phyloP scores from a whole-genome alignment of 2,797 vertebrate species.

The Acipenser oxyrinchus region DNA sequence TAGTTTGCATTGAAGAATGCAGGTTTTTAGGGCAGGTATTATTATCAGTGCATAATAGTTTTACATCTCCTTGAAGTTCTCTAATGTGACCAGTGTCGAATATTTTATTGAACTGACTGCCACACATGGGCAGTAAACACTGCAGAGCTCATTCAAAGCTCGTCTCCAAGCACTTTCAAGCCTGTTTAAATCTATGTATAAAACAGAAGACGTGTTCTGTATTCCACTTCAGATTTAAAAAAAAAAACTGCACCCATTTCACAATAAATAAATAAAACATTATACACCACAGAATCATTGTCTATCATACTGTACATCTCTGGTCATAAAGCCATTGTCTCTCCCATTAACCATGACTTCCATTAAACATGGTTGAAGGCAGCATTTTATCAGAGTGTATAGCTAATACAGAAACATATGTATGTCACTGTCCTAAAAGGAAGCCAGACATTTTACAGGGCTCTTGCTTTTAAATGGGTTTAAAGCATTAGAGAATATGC shows the following conservation, averaged over 20 bases:
- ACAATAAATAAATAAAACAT: constrained; percentile 11
- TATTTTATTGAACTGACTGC: too few species aligned
- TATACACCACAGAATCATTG: constrained; percentile 23
- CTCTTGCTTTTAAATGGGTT: too few species aligned
- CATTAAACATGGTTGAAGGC: constrained; percentile 25
- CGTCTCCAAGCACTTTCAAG: constrained; percentile 29
- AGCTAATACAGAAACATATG: background rate
- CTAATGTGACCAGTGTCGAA: too few species aligned
- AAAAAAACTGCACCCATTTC: constrained; percentile 10
- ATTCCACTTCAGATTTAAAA: constrained; percentile 10
- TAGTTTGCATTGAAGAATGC: constrained; percentile 6
- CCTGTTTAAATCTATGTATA: constrained; percentile 18
- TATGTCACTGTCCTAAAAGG: background rate
- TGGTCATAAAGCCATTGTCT: constrained; percentile 13
- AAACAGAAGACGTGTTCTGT: constrained; percentile 5
- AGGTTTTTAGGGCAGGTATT: constrained; percentile 5
- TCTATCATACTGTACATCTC: constrained; percentile 10
- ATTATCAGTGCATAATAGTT: too few species aligned
- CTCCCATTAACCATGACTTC: constrained; percentile 25
- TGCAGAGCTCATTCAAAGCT: constrained; percentile 10
- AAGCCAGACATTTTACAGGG: background rate
- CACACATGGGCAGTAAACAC: background rate
- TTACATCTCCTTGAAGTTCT: too few species aligned
- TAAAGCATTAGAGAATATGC: too few species aligned
- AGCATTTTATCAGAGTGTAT: constrained; percentile 26